These are phyloP conservation scores for Homalodisca vitripennis DNA, from an alignment of 1,140 invertebrate species.

Conservation along the genomic window DNA sequence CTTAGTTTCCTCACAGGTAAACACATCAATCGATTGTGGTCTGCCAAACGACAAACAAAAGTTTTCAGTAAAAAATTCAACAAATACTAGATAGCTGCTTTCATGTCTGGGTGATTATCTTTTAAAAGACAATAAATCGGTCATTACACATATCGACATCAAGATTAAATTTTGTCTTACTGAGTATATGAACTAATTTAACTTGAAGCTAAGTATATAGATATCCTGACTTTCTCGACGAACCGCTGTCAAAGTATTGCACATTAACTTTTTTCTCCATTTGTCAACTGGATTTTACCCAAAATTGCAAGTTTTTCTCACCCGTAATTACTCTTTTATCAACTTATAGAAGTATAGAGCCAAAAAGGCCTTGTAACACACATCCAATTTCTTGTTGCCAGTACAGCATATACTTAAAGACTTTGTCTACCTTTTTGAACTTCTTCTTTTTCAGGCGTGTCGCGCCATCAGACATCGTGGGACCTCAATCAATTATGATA, in stretches of 20 bases:
- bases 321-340: conserved; percentile 24
- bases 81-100: conserved; percentile 22
- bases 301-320: conserved; percentile 5
- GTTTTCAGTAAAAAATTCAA: conserved; percentile 38
- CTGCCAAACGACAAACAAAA: not conserved
- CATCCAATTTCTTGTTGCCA: conserved; percentile 13
- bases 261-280: conserved; percentile 31
- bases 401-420: not conserved
- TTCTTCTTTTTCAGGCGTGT: conserved; percentile 2
- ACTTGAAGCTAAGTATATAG: conserved; percentile 28
- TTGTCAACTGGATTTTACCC: conserved; percentile 20
- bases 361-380: conserved; percentile 25
- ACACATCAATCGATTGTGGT: conserved; percentile 42
- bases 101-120: conserved; percentile 24
- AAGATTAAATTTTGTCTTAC: conserved; percentile 42
- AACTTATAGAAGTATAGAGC: not conserved
- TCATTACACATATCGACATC: conserved; percentile 43
- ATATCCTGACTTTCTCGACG: conserved; percentile 15
- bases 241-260: conserved; percentile 23
- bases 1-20: conserved; percentile 36
- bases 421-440: conserved; percentile 13
- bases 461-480: conserved; percentile 8
- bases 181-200: not conserved
- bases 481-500: not conserved
- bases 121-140: conserved; percentile 43